Percentiles rank a stretch among this genome's conserved stretches.
Conservation (phyloP, 2,797 vertebrate species). For the Hylomyscus alleni region DNA sequence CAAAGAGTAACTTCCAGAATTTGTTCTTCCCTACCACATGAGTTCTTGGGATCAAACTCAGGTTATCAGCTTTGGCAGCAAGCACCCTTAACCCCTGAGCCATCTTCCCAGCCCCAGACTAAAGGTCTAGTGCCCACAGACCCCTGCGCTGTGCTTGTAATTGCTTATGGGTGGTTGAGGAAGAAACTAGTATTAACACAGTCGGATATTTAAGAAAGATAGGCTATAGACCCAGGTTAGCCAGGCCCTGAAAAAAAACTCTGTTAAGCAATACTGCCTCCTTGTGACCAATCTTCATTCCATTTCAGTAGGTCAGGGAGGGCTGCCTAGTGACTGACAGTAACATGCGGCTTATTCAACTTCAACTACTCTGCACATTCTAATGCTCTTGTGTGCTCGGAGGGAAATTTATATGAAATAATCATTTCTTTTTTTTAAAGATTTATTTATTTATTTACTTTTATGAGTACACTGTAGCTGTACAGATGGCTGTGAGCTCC, state of each 20-base stretch:
- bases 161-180: neutral
- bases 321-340: neutral
- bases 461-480: too few species aligned
- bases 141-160: neutral
- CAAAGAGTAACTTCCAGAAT: neutral
- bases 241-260: fast-evolving
- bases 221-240: neutral
- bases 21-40: neutral
- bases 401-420: too few species aligned
- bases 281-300: neutral
- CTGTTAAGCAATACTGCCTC: constrained; percentile 55
- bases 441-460: too few species aligned
- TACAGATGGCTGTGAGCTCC: too few species aligned
- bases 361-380: fast-evolving
- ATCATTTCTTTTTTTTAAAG: too few species aligned
- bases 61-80: neutral
- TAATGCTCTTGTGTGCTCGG: neutral
- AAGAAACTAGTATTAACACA: neutral
- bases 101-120: neutral
- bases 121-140: neutral
- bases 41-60: neutral
- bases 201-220: neutral
- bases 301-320: neutral
- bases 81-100: neutral
- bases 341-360: fast-evolving